These are phyloP conservation scores for Colistium nudipinnis DNA, from an alignment of 2,113 vertebrate species.

Conservation along the genomic window DNA sequence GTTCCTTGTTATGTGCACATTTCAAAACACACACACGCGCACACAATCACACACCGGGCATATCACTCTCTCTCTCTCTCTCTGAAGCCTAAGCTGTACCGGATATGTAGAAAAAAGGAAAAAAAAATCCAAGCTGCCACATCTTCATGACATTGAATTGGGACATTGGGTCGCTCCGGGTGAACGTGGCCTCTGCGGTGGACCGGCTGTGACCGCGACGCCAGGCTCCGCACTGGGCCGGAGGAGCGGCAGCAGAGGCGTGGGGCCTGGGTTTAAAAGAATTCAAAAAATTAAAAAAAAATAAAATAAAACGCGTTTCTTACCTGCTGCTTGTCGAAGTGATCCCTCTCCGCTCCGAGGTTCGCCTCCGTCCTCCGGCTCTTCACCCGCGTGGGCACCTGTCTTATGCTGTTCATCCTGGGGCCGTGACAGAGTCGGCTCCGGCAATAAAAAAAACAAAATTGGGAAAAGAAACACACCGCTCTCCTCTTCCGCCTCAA, in stretches of 20 bases:
- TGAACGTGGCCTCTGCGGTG: constrained; percentile 45
- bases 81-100: no score
- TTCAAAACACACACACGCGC: no score
- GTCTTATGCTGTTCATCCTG: constrained; percentile 92
- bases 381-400: constrained; percentile 88
- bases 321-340: constrained; percentile 95
- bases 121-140: no score
- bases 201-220: background rate
- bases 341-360: constrained; percentile 91
- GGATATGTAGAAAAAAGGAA: no score
- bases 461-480: background rate
- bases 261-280: no score
- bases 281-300: no score
- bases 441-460: background rate
- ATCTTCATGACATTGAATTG: no score
- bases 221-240: background rate
- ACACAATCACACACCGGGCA: no score
- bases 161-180: background rate
- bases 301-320: constrained; percentile 44
- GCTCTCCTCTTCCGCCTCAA: background rate
- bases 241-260: no score
- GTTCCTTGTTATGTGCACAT: no score
- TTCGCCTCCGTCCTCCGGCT: constrained; percentile 85
- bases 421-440: background rate
- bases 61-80: no score